A percentile compares a stretch with the other conserved stretches of the same genome.
Conservation (phyloP, 2,797 vertebrate species). For the Artibeus lituratus region DNA sequence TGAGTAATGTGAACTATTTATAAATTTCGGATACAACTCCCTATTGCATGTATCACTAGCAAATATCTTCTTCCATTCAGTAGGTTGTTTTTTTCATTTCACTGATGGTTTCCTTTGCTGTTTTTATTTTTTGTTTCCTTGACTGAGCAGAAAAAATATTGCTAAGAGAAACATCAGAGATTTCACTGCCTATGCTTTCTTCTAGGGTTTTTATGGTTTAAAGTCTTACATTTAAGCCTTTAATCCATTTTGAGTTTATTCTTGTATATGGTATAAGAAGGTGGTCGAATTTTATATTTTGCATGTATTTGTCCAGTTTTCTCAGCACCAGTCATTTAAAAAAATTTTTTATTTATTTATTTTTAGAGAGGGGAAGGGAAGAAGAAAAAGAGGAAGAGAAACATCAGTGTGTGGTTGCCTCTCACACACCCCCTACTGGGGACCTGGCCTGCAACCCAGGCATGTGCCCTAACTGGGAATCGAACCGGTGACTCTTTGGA, state of each 20-base stretch:
- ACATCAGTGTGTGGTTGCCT: too few species aligned
- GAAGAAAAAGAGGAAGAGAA: too few species aligned
- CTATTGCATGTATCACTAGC: background rate
- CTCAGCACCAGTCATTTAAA: background rate
- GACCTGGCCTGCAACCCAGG: too few species aligned
- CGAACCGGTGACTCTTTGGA: too few species aligned
- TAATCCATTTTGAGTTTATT: background rate
- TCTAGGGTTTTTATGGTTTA: background rate
- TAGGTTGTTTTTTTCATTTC: background rate
- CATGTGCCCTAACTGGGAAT: too few species aligned
- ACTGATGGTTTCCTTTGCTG: background rate
- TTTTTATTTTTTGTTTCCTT: background rate
- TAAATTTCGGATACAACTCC: background rate
- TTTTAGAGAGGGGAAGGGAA: too few species aligned
- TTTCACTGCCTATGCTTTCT: background rate
- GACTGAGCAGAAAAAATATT: background rate
- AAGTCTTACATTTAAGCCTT: background rate
- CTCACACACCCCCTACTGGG: too few species aligned
- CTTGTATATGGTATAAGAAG: background rate
- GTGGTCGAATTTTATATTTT: background rate
- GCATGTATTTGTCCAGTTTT: background rate
- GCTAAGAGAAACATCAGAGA: background rate
- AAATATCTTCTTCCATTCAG: background rate
- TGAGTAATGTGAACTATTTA: background rate
- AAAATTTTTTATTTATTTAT: too few species aligned